These are phyloP conservation scores for Heliconius ismenius DNA, from an alignment of 2,888 invertebrate genomes.

Conservation along the genomic window DNA sequence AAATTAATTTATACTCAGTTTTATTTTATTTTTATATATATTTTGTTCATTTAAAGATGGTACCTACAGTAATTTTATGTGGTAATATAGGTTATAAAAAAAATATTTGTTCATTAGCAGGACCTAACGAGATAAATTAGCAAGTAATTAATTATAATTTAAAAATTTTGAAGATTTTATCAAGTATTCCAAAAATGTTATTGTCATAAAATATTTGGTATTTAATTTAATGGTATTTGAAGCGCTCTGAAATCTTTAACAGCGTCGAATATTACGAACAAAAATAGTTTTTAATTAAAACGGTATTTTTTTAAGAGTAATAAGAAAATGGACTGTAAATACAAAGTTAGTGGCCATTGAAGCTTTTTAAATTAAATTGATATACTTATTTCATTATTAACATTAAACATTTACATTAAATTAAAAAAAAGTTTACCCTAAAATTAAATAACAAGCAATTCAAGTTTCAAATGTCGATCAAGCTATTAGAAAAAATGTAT, in stretches of 20 bases:
- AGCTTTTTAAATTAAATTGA: no score
- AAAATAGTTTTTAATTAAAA: neutral
- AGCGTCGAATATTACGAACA: neutral
- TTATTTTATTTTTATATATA: neutral
- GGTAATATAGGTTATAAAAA: neutral
- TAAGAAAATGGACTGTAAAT: neutral
- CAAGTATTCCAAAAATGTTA: neutral
- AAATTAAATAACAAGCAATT: neutral
- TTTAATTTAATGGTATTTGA: neutral
- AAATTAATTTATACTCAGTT: neutral
- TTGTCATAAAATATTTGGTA: neutral
- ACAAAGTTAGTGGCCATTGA: neutral
- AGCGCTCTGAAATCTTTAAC: neutral
- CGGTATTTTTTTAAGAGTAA: neutral
- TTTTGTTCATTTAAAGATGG: neutral
- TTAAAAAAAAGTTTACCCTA: no score
- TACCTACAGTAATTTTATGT: neutral
- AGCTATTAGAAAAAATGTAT: neutral
- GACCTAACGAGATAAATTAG: neutral
- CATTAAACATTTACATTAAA: neutral
- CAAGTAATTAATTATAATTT: neutral
- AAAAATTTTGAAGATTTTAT: neutral
- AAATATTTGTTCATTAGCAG: neutral
- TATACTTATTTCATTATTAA: no score
- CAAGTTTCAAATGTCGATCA: neutral